Evolutionary conservation across 2,113 vertebrate genomes (phyloP), one percentile per base, ranked within the genome.

Genomic region (Sander lucioperca): DNA sequence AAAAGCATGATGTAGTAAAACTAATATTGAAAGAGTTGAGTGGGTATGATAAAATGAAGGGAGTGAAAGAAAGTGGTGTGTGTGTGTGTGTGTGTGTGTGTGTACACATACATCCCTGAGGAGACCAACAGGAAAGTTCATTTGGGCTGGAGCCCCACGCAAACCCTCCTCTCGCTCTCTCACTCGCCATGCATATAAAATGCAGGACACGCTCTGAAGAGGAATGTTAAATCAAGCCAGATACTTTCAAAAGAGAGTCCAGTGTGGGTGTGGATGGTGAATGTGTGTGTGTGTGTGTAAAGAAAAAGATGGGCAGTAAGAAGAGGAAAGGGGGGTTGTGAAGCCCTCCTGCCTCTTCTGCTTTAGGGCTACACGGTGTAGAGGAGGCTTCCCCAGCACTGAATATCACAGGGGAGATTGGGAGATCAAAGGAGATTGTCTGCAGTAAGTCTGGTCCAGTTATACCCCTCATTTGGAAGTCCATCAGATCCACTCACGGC

Each of bases 1-100:
- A 91, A 92, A 93, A 92, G 89, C 92, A 89, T 91, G 93, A 94
- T 94, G 90, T 74, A 79, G 92, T 94, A 93, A 94, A 95, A 94
- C 90, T 91, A 93, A 93, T 94, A 91, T 91, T 89, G 89, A 92
- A 92, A 89, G 90, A 91, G 83, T 87, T 82, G 74, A 88, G 87
- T 67, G 84, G 88, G 90, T 70, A 84, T 62, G 21, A 75, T 87
- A 86, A 92, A 92, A 90, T 89, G 88, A 86, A 84, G 67, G 67
- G 51, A 84, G 87, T 45, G 58, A 69, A 85, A 80, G 82, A 80
- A 69, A 77, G 81, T 58, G 23, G 83, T 80, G 67, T 81, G 83
- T 80, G 82, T 80, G 19, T n/a, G 10, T 15, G 36, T 86, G 62
- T 56, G 83, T 80, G 82, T 78, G 19, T n/a, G 11, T 13, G 30